Conservation (phyloP, 2,888 invertebrate species). For the Eristalis arbustorum region DNA sequence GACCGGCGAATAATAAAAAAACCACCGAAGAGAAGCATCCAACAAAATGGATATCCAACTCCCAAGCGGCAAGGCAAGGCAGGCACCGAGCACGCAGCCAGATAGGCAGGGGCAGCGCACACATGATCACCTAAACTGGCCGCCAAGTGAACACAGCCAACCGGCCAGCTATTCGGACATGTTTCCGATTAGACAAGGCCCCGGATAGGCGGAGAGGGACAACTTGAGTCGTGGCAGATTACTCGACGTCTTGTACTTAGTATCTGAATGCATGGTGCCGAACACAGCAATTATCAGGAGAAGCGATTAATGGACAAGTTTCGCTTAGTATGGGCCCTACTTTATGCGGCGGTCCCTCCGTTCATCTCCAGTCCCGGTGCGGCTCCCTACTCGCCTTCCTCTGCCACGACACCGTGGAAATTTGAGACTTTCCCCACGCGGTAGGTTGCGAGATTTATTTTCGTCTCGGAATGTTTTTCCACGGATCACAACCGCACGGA, state of each 20-base stretch:
- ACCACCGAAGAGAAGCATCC: constrained; percentile 15
- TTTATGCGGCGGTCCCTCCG: neutral
- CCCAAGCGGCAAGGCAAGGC: neutral
- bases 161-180: constrained; percentile 66
- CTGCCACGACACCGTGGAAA: constrained; percentile 42
- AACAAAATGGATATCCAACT: constrained; percentile 63
- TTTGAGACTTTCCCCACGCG: constrained; percentile 61
- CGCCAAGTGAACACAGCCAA: constrained; percentile 19
- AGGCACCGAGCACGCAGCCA: neutral
- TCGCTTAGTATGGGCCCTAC: constrained; percentile 49
- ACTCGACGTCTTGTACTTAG: constrained; percentile 64
- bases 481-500: constrained; percentile 47
- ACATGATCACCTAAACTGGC: constrained; percentile 57
- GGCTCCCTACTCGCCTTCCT: constrained; percentile 16
- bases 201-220: constrained; percentile 3
- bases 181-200: constrained; percentile 68
- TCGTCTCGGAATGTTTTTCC: constrained; percentile 66
- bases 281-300: constrained; percentile 68
- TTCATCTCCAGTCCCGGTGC: neutral
- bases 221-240: constrained; percentile 50
- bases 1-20: neutral
- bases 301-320: constrained; percentile 68
- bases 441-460: constrained; percentile 62
- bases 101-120: constrained; percentile 37
- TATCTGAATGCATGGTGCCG: constrained; percentile 67